Evolutionary conservation across 2,888 invertebrate species (phyloP).

Genomic region (Axea sp.): DNA sequence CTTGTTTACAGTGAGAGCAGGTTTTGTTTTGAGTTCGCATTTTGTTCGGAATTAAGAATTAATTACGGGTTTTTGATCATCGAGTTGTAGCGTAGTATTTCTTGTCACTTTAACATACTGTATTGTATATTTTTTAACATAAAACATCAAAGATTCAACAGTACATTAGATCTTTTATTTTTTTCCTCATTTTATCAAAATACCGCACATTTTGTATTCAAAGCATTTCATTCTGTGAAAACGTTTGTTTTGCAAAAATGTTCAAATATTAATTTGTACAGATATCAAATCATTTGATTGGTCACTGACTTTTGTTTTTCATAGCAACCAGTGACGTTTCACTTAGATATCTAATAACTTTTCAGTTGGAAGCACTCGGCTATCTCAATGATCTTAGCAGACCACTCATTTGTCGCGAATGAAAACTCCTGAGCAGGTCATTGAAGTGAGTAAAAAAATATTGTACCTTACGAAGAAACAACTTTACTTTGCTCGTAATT

Average conservation of each 20-base stretch:
- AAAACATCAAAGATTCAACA: too few relatives aligned
- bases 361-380: neutral
- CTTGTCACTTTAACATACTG: too few relatives aligned
- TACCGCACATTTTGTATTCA: too few relatives aligned
- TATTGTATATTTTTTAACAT: too few relatives aligned
- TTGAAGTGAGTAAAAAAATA: slow-evolving; percentile 2
- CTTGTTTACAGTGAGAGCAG: slow-evolving; percentile 23
- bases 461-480: slow-evolving; percentile 13
- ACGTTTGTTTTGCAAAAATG: too few relatives aligned
- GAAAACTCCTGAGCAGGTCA: slow-evolving; percentile 21
- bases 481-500: slow-evolving; percentile 62
- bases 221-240: too few relatives aligned
- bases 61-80: slow-evolving; percentile 18
- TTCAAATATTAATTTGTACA: too few relatives aligned
- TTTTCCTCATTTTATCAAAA: too few relatives aligned
- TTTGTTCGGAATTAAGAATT: slow-evolving; percentile 2
- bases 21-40: slow-evolving; percentile 14
- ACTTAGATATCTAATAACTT: slow-evolving; percentile 1
- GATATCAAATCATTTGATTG: too few relatives aligned
- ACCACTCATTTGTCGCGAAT: slow-evolving; percentile 19
- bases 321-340: slow-evolving; percentile 1
- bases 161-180: too few relatives aligned
- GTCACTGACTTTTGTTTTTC: neutral
- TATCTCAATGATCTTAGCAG: slow-evolving; percentile 5
- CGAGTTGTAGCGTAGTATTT: too few relatives aligned